Evolutionary conservation across 2,797 vertebrate genomes (phyloP).

Genomic region (Lemur catta): DNA sequence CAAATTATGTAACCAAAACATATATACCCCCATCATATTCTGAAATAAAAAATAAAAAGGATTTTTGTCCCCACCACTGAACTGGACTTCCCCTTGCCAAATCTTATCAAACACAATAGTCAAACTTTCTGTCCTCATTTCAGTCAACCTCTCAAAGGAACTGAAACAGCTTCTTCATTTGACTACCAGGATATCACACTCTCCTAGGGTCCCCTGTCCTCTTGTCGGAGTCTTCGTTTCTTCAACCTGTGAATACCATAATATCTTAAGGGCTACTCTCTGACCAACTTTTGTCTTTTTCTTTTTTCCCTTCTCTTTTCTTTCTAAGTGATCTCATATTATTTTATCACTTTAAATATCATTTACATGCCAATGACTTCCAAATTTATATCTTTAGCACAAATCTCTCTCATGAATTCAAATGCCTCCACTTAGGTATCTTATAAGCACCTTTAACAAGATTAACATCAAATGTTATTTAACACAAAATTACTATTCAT

Average conservation of each 20-base stretch:
- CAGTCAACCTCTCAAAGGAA: not conserved
- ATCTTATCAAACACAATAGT: not conserved
- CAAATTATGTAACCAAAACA: no score
- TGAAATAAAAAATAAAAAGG: no score
- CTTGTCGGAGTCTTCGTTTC: not conserved
- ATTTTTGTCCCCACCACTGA: not conserved
- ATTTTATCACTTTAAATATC: not conserved
- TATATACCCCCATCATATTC: no score
- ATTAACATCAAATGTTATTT: not conserved
- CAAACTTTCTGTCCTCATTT: not conserved
- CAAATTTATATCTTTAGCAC: not conserved
- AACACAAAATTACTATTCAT: not conserved
- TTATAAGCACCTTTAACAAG: not conserved
- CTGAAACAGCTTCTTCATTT: not conserved
- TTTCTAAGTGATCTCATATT: not conserved
- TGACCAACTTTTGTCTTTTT: not conserved
- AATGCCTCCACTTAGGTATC: not conserved
- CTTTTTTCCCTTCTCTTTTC: not conserved
- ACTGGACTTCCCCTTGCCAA: not conserved
- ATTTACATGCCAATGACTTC: not conserved
- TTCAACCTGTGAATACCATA: not conserved
- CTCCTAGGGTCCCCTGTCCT: not conserved
- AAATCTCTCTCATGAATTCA: not conserved
- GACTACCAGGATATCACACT: not conserved
- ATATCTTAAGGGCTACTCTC: not conserved